Evolutionary conservation across 1,140 invertebrate genomes (phyloP).

Genomic region (Ceratoteleas bidentatus): DNA sequence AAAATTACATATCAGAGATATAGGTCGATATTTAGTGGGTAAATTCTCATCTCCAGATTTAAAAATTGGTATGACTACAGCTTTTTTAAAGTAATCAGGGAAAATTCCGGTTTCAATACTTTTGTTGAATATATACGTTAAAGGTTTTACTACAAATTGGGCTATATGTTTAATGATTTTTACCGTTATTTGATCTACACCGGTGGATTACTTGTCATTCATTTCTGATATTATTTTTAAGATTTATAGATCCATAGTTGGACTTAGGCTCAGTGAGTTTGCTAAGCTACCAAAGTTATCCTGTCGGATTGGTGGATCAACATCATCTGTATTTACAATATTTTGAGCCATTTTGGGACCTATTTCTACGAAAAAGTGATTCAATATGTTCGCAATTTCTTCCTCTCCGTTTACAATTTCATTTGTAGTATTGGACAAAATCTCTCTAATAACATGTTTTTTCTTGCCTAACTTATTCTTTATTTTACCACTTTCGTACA

Average conservation of each 20-base stretch:
- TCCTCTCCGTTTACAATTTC: background rate
- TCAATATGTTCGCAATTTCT: conserved; percentile 7
- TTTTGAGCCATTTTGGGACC: conserved; percentile 4
- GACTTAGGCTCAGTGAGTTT: background rate
- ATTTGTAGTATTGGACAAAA: no score
- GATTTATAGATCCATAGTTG: conserved; percentile 9
- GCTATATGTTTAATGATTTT: conserved; percentile 1
- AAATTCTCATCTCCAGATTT: conserved; percentile 3
- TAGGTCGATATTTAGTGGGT: conserved; percentile 1
- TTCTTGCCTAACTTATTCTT: background rate
- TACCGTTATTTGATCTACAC: background rate
- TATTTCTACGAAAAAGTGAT: conserved; percentile 21
- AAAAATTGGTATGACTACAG: conserved; percentile 13
- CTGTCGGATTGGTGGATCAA: no score
- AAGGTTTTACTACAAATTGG: background rate
- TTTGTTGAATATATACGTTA: conserved; percentile 11
- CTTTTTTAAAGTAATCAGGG: conserved; percentile 17
- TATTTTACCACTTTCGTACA: conserved; percentile 7
- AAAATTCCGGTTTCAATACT: conserved; percentile 5
- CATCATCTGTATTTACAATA: conserved; percentile 9
- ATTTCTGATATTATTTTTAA: conserved; percentile 10
- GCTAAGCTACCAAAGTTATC: background rate
- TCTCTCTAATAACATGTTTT: no score
- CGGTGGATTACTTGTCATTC: conserved; percentile 2
- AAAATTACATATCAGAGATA: conserved; percentile 22